phyloP scores from a whole-genome alignment of 2,113 vertebrate genomes.

The Harpagus bidentatus region DNA sequence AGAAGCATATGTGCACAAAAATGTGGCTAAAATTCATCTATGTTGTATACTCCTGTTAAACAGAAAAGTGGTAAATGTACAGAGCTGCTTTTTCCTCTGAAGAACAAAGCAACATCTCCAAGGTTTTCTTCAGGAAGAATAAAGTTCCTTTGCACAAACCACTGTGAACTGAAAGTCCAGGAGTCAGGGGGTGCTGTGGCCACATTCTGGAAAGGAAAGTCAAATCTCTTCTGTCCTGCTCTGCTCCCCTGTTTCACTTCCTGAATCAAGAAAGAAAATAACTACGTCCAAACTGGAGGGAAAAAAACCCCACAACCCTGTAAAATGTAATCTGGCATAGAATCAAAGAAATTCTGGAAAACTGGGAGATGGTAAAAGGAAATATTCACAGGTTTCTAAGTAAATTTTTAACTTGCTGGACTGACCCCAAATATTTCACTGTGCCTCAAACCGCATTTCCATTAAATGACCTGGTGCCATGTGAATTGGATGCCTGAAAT shows the following conservation, averaged over 20 bases:
- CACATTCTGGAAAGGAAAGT: neutral
- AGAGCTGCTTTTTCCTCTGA: neutral
- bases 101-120: neutral
- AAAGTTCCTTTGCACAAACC: neutral
- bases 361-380: neutral
- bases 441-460: neutral
- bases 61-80: neutral
- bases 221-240: neutral
- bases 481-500: neutral
- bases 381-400: neutral
- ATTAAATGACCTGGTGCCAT: neutral
- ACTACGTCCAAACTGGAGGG: neutral
- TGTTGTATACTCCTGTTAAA: neutral
- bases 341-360: neutral
- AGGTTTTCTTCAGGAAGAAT: neutral
- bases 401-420: neutral
- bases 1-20: neutral
- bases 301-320: neutral
- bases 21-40: neutral
- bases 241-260: neutral
- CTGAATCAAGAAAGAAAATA: neutral
- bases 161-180: neutral
- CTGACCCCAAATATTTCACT: neutral
- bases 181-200: neutral
- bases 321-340: neutral